Percentiles rank a stretch among this genome's conserved stretches.
phyloP scores from a whole-genome alignment of 2,797 vertebrate species.

The Carapus acus region DNA sequence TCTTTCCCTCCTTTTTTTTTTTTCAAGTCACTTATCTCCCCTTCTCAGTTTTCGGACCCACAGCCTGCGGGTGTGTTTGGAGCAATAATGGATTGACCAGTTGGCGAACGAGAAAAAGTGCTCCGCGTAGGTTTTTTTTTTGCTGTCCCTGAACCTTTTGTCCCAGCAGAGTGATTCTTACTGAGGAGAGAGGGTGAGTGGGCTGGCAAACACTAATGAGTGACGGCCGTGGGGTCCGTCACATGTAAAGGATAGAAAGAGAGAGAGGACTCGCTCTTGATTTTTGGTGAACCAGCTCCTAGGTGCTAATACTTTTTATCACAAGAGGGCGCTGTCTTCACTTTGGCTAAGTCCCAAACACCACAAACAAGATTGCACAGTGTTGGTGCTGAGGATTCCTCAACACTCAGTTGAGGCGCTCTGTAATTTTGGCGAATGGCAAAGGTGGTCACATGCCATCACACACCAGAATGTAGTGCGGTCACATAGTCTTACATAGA shows the following conservation, averaged over 20 bases:
- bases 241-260: conserved; percentile 41
- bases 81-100: conserved; percentile 21
- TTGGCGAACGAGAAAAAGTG: conserved; percentile 26
- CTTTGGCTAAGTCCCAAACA: conserved; percentile 63
- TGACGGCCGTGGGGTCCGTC: conserved; percentile 35
- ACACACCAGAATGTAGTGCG: conserved; percentile 31
- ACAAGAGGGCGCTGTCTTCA: conserved; percentile 63
- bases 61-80: conserved; percentile 29
- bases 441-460: conserved; percentile 53
- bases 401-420: conserved; percentile 48
- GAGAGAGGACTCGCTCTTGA: conserved; percentile 43
- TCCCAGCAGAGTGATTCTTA: conserved; percentile 40
- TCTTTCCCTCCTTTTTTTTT: conserved; percentile 27
- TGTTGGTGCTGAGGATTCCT: conserved; percentile 52
- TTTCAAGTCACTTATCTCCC: conserved; percentile 35
- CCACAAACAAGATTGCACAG: conserved; percentile 49
- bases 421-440: conserved; percentile 48
- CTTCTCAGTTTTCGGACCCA: conserved; percentile 25
- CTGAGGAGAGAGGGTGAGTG: conserved; percentile 24
- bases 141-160: conserved; percentile 9
- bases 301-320: conserved; percentile 45
- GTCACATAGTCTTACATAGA: conserved; percentile 16
- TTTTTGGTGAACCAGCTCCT: conserved; percentile 38
- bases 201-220: conserved; percentile 39
- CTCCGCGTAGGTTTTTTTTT: conserved; percentile 22